phyloP scores from a whole-genome alignment of 2,113 vertebrate genomes.

The Bubalus kerabau region DNA sequence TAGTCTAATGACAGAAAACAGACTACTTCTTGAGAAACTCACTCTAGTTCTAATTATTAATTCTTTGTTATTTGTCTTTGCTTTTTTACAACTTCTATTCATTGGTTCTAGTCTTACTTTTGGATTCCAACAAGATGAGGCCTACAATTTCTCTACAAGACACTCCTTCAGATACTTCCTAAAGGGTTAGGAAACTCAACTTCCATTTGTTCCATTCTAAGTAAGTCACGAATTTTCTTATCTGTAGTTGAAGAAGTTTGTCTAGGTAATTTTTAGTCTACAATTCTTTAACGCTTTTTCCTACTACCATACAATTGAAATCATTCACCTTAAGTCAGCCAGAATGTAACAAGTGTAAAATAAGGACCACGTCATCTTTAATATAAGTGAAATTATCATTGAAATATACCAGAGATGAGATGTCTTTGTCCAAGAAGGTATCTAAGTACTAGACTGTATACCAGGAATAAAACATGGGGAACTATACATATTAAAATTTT shows the following conservation, averaged over 20 bases:
- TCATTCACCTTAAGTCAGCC: neutral
- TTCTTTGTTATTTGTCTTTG: neutral
- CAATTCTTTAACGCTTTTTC: conserved; percentile 11
- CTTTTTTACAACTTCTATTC: neutral
- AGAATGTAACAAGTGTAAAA: conserved; percentile 8
- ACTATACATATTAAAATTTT: neutral
- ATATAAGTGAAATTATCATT: neutral
- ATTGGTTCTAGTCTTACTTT: neutral
- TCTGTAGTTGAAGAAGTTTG: neutral
- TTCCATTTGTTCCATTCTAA: neutral
- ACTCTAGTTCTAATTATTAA: neutral
- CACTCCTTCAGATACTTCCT: neutral
- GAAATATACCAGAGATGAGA: neutral
- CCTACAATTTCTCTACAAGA: neutral
- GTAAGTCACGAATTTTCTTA: neutral
- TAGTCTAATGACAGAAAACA: neutral
- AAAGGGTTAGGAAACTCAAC: neutral
- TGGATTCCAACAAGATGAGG: neutral
- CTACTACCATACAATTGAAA: neutral
- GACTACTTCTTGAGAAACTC: neutral
- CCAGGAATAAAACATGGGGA: neutral
- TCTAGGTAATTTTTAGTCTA: conserved; percentile 14
- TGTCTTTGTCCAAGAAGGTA: neutral
- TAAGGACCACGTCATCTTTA: neutral
- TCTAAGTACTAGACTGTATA: neutral